Evolutionary conservation across 2,888 invertebrate genomes (phyloP).

Genomic region (Protodeltote pygarga): DNA sequence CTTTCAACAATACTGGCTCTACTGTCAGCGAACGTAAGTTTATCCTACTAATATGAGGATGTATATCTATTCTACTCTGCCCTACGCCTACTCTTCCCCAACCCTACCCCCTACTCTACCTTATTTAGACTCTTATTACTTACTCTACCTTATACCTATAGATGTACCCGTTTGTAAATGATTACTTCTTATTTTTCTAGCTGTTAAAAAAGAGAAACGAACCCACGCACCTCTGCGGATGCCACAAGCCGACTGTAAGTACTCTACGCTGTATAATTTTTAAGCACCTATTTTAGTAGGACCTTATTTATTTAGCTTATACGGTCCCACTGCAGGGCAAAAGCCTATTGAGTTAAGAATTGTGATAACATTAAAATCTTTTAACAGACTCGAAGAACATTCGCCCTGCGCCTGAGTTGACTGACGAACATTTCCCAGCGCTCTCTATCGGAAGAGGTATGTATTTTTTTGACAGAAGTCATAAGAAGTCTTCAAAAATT

Average conservation of each 20-base stretch:
- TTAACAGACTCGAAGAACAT: conserved; percentile 57
- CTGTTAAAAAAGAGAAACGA: conserved; percentile 49
- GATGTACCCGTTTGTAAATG: too few relatives aligned
- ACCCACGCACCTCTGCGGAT: conserved; percentile 60
- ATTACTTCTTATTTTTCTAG: conserved; percentile 4
- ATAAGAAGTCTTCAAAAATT: neutral
- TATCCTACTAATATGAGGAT: too few relatives aligned
- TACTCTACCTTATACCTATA: too few relatives aligned
- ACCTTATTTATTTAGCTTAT: too few relatives aligned
- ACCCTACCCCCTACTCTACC: too few relatives aligned
- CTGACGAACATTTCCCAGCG: conserved; percentile 63
- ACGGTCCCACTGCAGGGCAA: too few relatives aligned
- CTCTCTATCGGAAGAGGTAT: conserved; percentile 63
- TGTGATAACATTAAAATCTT: neutral
- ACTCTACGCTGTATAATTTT: too few relatives aligned
- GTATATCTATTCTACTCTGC: too few relatives aligned
- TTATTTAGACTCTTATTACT: too few relatives aligned
- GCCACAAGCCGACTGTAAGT: conserved; percentile 70
- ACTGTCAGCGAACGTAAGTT: conserved; percentile 27
- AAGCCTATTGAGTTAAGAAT: conserved; percentile 7
- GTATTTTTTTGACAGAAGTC: too few relatives aligned
- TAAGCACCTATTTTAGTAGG: too few relatives aligned
- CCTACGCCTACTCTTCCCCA: too few relatives aligned
- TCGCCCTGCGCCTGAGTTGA: conserved; percentile 64
- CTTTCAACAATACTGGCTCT: neutral